These are phyloP conservation scores for Halichoerus grypus DNA, from an alignment of 2,113 vertebrate genomes.

Conservation along the genomic window DNA sequence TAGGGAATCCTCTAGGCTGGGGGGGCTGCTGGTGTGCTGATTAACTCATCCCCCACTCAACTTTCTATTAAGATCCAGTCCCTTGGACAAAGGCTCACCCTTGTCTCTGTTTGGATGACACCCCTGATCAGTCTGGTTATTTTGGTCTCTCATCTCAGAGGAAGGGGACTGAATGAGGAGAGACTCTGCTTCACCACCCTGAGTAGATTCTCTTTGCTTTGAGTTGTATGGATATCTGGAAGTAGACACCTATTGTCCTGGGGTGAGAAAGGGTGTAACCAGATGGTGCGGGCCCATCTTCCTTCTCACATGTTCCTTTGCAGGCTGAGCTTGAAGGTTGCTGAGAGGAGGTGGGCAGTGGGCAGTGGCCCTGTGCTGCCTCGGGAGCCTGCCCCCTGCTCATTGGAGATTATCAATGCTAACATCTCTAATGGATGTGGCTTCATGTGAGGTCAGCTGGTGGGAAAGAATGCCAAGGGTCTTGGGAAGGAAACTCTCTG, in stretches of 20 bases:
- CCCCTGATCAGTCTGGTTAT: too few relatives aligned
- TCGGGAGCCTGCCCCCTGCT: not conserved
- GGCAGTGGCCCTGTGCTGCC: not conserved
- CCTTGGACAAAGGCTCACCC: not conserved
- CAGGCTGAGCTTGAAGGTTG: not conserved
- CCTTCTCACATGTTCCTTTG: not conserved
- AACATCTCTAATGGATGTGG: not conserved
- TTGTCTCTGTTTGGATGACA: not conserved
- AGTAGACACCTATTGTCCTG: not conserved
- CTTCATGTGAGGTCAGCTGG: not conserved
- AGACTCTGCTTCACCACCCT: too few relatives aligned
- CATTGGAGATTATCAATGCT: rapidly evolving
- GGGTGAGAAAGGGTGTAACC: not conserved
- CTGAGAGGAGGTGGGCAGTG: not conserved
- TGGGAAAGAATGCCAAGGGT: not conserved
- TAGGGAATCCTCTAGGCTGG: not conserved
- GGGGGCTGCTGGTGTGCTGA: not conserved
- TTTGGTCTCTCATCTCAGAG: not conserved
- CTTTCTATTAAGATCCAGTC: not conserved
- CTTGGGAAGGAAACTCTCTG: not conserved
- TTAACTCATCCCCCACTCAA: not conserved
- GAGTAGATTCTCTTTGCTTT: not conserved
- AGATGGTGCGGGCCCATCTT: not conserved
- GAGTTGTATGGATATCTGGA: not conserved
- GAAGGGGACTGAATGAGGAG: not conserved